Evolutionary conservation across 1,140 invertebrate genomes (phyloP), one percentile per base, ranked within the genome.

Genomic region (Drosophila nannoptera): DNA sequence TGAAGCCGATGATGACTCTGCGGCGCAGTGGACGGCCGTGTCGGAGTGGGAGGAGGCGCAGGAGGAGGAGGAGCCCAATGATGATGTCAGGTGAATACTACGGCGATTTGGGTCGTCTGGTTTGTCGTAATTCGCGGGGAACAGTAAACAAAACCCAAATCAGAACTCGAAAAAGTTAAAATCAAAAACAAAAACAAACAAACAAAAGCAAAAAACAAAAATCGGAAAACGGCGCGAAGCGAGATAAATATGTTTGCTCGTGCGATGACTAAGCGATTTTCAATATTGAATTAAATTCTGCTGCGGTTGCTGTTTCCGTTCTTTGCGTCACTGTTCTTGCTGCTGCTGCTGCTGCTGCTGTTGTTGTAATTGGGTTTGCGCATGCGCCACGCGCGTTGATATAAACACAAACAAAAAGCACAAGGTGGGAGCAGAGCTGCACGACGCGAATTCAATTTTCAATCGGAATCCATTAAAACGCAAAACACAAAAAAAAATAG

Each of bases 31-130:
- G 22, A 3, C 22, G 3, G 3, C 22, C 22, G 22, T 2, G 1
- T 22, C 1, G 22, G 22, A 22, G 22, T 2, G 3, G 22, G 22
- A 22, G 22, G 22, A 1, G 1, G 22, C 22, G 22, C 22, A 22
- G 22, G 3, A 22, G 22, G 3, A 22, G 22, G 22, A 22, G 22
- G 3, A 2, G 22, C 22, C 40, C 40, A 66, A 73, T 77, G 70
- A 62, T 75, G 73, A 66, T 74, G 72, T 71, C 78, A 82, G 80
- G 78, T 82, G 83, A 73, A 63, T 68, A 53, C 56, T 72, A 40
- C 48, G 56, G 48, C 63, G 62, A 52, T 76, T 58, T 59, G 50
- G 60, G 49, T 45, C 61, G 50, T 73, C 71, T 29, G 29, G 49
- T 49, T 68, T 52, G 9, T 22, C 22, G 22, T 22, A 22, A 22